Percentiles rank a stretch among this genome's conserved stretches.
Evolutionary conservation across 2,797 vertebrate genomes (phyloP).

Genomic region (Meriones psammophilus): DNA sequence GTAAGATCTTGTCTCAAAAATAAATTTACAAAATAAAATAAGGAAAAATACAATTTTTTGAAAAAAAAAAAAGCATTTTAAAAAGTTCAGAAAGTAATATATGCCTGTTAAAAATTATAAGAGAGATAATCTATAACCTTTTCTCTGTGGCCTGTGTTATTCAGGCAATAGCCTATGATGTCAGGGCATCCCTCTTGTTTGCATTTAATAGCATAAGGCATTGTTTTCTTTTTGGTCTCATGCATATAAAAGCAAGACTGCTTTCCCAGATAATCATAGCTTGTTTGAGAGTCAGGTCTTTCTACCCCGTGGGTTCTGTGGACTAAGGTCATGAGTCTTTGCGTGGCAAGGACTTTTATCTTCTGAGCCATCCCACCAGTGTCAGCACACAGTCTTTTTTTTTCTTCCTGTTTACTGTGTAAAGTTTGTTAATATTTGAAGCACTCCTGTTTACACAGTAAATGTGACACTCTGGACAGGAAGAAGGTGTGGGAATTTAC

Average conservation of each 20-base stretch:
- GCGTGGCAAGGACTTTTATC: neutral
- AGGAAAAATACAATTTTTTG: neutral
- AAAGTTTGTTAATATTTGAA: constrained; percentile 84
- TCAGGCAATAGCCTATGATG: neutral
- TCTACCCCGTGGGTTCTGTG: neutral
- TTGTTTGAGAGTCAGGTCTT: neutral
- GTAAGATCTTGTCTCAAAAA: neutral
- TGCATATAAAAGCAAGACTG: neutral
- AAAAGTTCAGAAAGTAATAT: constrained; percentile 13
- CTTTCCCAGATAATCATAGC: neutral
- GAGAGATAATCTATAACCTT: neutral
- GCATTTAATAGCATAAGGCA: neutral
- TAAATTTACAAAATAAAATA: neutral
- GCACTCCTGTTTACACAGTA: constrained; percentile 83
- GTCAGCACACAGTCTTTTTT: neutral
- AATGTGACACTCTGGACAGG: constrained; percentile 80
- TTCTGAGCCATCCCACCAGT: neutral
- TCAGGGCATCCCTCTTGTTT: neutral
- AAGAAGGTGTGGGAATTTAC: constrained; percentile 83
- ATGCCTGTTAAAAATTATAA: constrained; percentile 4
- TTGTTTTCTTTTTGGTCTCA: neutral
- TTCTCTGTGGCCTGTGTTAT: neutral
- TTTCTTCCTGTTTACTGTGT: constrained; percentile 78
- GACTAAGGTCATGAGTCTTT: neutral
- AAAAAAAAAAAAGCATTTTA: neutral